Evolutionary conservation across 1,140 invertebrate genomes (phyloP), one percentile per base, ranked within the genome.

Genomic region (Chelonus insularis): DNA sequence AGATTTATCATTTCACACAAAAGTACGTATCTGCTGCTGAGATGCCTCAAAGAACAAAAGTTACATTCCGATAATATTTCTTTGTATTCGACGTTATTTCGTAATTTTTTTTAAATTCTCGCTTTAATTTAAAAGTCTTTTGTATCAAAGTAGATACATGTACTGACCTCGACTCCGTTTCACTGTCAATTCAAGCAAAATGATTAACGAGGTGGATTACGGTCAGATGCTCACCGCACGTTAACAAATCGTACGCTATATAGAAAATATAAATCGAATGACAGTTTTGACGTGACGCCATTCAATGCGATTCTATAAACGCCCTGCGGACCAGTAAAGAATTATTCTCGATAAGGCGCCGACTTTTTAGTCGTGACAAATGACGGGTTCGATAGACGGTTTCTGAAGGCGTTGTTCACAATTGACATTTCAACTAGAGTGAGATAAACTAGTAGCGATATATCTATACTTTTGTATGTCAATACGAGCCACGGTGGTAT

Each of bases 1-100:
- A 50, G 57, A 59, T 59, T 59, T 59, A 59, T 59, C 57, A 39
- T 59, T 59, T 51, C 21, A 11, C 9, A 48, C 45, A n/a, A n/a
- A n/a, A n/a, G n/a, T n/a, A n/a, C n/a, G n/a, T n/a, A n/a, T n/a
- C n/a, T n/a, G n/a, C n/a, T n/a, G n/a, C n/a, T n/a, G n/a, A n/a
- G n/a, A n/a, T n/a, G n/a, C n/a, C n/a, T n/a, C n/a, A n/a, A n/a
- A n/a, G n/a, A n/a, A n/a, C n/a, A n/a, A n/a, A n/a, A n/a, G n/a
- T n/a, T n/a, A n/a, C n/a, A n/a, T n/a, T n/a, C n/a, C n/a, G n/a
- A n/a, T n/a, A n/a, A n/a, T n/a, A n/a, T n/a, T n/a, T n/a, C n/a
- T n/a, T n/a, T n/a, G n/a, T n/a, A n/a, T n/a, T n/a, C n/a, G n/a
- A n/a, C n/a, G n/a, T n/a, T n/a, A n/a, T n/a, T n/a, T n/a, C n/a